phyloP scores from a whole-genome alignment of 2,113 vertebrate genomes.

The Eublepharis macularius region DNA sequence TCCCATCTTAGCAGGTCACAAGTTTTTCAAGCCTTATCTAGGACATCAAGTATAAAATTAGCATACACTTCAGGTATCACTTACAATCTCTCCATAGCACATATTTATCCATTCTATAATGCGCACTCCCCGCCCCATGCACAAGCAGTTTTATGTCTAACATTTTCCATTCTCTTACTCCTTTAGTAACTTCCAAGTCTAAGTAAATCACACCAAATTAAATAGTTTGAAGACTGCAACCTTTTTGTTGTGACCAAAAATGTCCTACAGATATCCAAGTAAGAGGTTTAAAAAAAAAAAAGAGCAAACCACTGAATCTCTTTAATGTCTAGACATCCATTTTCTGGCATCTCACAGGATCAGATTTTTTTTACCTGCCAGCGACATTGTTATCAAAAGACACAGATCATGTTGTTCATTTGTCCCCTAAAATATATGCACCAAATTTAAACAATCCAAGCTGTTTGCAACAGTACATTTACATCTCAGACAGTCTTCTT shows the following conservation, averaged over 20 bases:
- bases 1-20: no score
- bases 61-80: not conserved
- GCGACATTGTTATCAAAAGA: constrained; percentile 53
- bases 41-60: not conserved
- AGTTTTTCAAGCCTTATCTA: not conserved
- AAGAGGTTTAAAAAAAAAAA: constrained; percentile 14
- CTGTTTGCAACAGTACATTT: constrained; percentile 60
- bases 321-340: constrained; percentile 35
- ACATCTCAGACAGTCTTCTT: constrained; percentile 44
- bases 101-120: not conserved
- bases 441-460: constrained; percentile 49
- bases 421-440: constrained; percentile 33
- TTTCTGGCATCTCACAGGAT: constrained; percentile 29
- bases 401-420: constrained; percentile 43
- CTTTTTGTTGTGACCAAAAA: not conserved
- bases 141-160: not conserved
- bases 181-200: not conserved
- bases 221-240: not conserved
- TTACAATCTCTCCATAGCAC: not conserved
- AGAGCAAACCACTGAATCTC: not conserved
- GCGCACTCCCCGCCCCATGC: no score
- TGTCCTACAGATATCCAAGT: not conserved
- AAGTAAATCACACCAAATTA: not conserved
- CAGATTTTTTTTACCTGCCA: constrained; percentile 53
- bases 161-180: not conserved